Conservation (phyloP, 2,888 invertebrate species). For the Leptodirus hochenwartii region DNA sequence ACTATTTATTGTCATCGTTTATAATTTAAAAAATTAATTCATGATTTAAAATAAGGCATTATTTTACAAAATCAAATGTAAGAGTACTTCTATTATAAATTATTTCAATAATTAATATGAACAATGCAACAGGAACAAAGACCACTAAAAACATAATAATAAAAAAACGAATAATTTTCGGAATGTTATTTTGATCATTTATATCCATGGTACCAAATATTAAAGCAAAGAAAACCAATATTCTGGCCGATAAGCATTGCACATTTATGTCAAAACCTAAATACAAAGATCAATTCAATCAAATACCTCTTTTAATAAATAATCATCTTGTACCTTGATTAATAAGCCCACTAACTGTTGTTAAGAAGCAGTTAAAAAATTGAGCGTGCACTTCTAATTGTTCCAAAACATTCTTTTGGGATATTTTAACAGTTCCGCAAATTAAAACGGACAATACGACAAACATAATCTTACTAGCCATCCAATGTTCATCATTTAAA, state of each 20-base stretch:
- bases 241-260: conserved; percentile 18
- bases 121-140: too few relatives aligned
- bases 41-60: too few relatives aligned
- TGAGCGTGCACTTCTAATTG: conserved; percentile 16
- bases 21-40: too few relatives aligned
- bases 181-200: conserved; percentile 17
- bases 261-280: conserved; percentile 21
- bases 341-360: conserved; percentile 19
- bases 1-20: too few relatives aligned
- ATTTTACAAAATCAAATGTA: too few relatives aligned
- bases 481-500: conserved; percentile 18
- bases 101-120: too few relatives aligned
- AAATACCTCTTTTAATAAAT: too few relatives aligned
- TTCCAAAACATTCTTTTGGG: conserved; percentile 6
- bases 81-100: too few relatives aligned
- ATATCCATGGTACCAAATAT: conserved; percentile 22
- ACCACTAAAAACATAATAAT: too few relatives aligned
- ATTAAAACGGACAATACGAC: conserved; percentile 17
- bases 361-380: conserved; percentile 19
- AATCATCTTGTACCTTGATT: conserved; percentile 25
- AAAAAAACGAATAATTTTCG: conserved; percentile 22
- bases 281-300: too few relatives aligned
- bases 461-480: conserved; percentile 15
- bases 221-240: conserved; percentile 18
- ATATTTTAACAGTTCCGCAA: conserved; percentile 18